Evolutionary conservation across 2,113 vertebrate species (phyloP), one percentile per base, ranked within the genome.

Genomic region (Thryonomys swinderianus): DNA sequence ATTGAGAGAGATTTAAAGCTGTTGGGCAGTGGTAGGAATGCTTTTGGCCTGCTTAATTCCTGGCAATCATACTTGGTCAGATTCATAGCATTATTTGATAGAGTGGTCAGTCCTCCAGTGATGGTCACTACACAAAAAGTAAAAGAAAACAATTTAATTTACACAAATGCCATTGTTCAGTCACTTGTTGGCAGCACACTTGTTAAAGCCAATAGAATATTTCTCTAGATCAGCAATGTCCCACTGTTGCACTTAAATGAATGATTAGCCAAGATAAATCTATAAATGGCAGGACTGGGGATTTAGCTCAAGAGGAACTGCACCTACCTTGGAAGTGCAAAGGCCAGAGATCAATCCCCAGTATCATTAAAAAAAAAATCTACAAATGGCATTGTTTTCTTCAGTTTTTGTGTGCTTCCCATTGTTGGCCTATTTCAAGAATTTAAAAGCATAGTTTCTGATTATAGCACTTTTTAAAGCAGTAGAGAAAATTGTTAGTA

Each of bases 401-500:
- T 83, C 73, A 25, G 62, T 82, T 93, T 71, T 84, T 20, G 20
- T 80, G 59, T 61, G 37, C 53, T 91, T 42, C 53, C 90, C 94
- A 45, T 37, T 82, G 40, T 55, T 83, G 37, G 57, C 42, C 55
- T 85, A 84, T 62, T 92, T 83, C 14, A 64, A 80, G 80, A 90
- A 90, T 61, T 94, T 90, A 48, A 92, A 96, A 95, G 90, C 42
- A 51, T 66, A 67, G 55, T 93, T 95, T 95, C 64, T 85, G 59
- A 92, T 85, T n/a, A 73, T 6, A 82, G 53, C 16, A 42, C 67
- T 92, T 81, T 95, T 71, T 59, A 80, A 94, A 88, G 85, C 71
- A 89, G 27, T 37, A 45, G 57, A 85, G 17, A 93, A 57, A 80
- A 69, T 61, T 92, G 59, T 92, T 73, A 89, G 66, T 51, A 34